Evolutionary conservation across 2,113 vertebrate species (phyloP).

Genomic region (Brachypteracias leptosomus): DNA sequence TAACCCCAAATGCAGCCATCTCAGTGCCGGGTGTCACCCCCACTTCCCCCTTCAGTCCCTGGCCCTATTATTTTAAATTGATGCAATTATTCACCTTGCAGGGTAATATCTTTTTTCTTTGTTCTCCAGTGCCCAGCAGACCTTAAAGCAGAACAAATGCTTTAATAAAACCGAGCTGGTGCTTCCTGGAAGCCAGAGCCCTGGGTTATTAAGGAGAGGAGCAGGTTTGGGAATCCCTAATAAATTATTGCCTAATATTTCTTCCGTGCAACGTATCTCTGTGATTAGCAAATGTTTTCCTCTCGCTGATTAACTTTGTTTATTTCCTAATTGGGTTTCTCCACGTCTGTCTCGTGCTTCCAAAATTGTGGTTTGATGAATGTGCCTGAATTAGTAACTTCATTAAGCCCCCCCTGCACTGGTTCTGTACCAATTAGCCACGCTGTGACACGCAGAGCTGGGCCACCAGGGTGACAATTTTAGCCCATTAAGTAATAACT

Average conservation of each 20-base stretch:
- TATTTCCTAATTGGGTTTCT: slow-evolving; percentile 76
- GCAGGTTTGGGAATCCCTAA: slow-evolving; percentile 42
- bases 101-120: slow-evolving; percentile 29
- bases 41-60: neutral
- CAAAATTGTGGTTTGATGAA: slow-evolving; percentile 78
- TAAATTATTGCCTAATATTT: slow-evolving; percentile 42
- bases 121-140: slow-evolving; percentile 26
- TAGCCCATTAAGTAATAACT: slow-evolving; percentile 70
- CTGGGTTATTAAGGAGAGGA: neutral
- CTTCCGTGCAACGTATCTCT: slow-evolving; percentile 19
- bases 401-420: slow-evolving; percentile 64
- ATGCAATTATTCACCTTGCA: slow-evolving; percentile 49
- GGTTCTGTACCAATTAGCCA: slow-evolving; percentile 66
- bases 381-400: slow-evolving; percentile 68
- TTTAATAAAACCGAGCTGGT: slow-evolving; percentile 40
- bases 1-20: neutral
- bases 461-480: slow-evolving; percentile 47
- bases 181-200: neutral
- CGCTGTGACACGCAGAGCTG: neutral
- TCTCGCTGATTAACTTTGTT: slow-evolving; percentile 76
- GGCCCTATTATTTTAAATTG: slow-evolving; percentile 44
- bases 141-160: slow-evolving; percentile 57
- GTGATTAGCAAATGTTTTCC: slow-evolving; percentile 67
- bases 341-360: slow-evolving; percentile 51
- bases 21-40: neutral